Evolutionary conservation across 2,797 vertebrate genomes (phyloP).

Genomic region (Pseudochaenichthys georgianus): DNA sequence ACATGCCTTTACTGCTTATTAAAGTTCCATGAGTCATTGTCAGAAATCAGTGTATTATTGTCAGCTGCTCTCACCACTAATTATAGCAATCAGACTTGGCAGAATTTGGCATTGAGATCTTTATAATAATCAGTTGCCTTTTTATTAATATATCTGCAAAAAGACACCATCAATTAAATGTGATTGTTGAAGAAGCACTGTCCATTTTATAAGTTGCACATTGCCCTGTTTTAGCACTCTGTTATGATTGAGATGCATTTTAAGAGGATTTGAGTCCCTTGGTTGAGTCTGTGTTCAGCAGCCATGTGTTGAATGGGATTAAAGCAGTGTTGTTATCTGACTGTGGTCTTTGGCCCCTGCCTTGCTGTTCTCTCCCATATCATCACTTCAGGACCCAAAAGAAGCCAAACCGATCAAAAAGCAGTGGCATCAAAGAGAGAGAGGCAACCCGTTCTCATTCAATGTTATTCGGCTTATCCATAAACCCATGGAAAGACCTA

Average conservation of each 20-base stretch:
- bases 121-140: conserved; percentile 48
- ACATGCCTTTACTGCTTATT: conserved; percentile 15
- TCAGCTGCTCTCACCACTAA: conserved; percentile 64
- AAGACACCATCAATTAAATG: conserved; percentile 20
- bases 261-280: conserved; percentile 38
- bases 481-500: background rate
- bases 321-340: conserved; percentile 27
- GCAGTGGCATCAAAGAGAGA: conserved; percentile 21
- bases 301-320: conserved; percentile 47
- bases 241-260: conserved; percentile 21
- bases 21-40: conserved; percentile 43
- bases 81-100: conserved; percentile 60
- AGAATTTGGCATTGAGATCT: conserved; percentile 39
- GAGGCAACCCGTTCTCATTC: background rate
- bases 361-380: conserved; percentile 22
- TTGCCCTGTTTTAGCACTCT: conserved; percentile 7
- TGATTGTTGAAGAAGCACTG: conserved; percentile 28
- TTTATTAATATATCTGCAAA: conserved; percentile 10
- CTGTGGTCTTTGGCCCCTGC: conserved; percentile 44
- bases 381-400: conserved; percentile 36
- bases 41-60: conserved; percentile 52
- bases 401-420: conserved; percentile 49
- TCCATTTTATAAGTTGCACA: conserved; percentile 21
- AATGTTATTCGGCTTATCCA: background rate
- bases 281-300: conserved; percentile 7